Evolutionary conservation across 2,113 vertebrate species (phyloP).

Genomic region (Chaetorhynchus papuensis): DNA sequence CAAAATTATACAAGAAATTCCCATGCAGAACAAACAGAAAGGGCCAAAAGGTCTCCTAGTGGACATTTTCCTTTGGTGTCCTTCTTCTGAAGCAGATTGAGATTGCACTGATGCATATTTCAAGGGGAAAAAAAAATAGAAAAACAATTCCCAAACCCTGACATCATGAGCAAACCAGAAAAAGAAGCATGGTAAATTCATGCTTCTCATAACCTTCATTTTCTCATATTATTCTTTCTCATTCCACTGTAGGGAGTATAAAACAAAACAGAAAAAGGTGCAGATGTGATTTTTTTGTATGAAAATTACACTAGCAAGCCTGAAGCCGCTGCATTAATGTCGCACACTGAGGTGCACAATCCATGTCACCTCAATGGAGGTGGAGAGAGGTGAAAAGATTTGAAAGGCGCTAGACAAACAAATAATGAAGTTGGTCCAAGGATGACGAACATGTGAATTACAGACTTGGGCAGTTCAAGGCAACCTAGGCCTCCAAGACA

Average conservation of each 20-base stretch:
- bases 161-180: constrained; percentile 1
- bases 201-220: constrained; percentile 25
- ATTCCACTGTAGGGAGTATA: not conserved
- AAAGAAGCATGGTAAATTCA: not conserved
- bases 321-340: not conserved
- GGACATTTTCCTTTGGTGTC: not conserved
- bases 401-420: not conserved
- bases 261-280: not conserved
- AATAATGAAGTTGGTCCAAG: not conserved
- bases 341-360: not conserved
- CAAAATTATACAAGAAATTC: constrained; percentile 1
- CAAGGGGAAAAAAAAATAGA: not conserved
- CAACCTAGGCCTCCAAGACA: not conserved
- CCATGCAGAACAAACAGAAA: not conserved
- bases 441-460: not conserved
- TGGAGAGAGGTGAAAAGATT: not conserved
- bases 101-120: not conserved
- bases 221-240: constrained; percentile 35
- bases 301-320: not conserved
- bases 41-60: not conserved
- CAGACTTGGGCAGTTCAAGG: not conserved
- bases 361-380: not conserved
- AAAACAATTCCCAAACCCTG: constrained; percentile 8
- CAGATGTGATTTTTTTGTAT: not conserved
- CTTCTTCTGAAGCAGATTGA: not conserved